phyloP scores from a whole-genome alignment of 2,888 invertebrate genomes.

The Perithous albicinctus region DNA sequence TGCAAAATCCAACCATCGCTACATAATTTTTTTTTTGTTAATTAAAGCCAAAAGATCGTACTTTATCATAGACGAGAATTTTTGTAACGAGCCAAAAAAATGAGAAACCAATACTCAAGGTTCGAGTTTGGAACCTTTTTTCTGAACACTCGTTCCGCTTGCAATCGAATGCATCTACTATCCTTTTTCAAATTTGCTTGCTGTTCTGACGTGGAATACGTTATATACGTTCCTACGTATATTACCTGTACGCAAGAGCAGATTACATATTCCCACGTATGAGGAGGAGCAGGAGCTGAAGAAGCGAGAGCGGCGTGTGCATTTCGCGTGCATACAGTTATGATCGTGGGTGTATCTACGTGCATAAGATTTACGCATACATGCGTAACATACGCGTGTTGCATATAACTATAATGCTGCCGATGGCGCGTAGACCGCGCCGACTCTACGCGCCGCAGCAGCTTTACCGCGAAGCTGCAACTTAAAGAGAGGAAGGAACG shows the following conservation, averaged over 20 bases:
- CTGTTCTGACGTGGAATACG: no score
- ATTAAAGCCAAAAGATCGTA: no score
- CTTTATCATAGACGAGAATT: no score
- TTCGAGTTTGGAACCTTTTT: no score
- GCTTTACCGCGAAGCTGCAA: slow-evolving; percentile 16
- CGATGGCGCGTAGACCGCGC: slow-evolving; percentile 5
- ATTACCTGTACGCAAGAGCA: slow-evolving; percentile 37
- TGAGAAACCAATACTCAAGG: no score
- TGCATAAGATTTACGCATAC: neutral
- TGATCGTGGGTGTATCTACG: slow-evolving; percentile 51
- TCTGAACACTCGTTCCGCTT: no score
- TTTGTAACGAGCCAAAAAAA: no score
- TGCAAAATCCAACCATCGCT: no score
- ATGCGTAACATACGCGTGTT: neutral
- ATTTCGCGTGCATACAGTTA: slow-evolving; percentile 52
- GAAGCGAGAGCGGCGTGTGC: slow-evolving; percentile 55
- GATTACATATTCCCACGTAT: slow-evolving; percentile 59
- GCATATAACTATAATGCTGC: slow-evolving; percentile 7
- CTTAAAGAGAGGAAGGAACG: slow-evolving; percentile 42
- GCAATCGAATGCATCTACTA: no score
- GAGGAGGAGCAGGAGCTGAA: slow-evolving; percentile 45
- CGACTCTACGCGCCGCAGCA: neutral
- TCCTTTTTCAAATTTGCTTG: no score
- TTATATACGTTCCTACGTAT: neutral
- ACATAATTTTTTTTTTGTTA: no score